Base-by-base conservation (phyloP, 2,113 vertebrate genomes). In the Dinomys branickii region DNA sequence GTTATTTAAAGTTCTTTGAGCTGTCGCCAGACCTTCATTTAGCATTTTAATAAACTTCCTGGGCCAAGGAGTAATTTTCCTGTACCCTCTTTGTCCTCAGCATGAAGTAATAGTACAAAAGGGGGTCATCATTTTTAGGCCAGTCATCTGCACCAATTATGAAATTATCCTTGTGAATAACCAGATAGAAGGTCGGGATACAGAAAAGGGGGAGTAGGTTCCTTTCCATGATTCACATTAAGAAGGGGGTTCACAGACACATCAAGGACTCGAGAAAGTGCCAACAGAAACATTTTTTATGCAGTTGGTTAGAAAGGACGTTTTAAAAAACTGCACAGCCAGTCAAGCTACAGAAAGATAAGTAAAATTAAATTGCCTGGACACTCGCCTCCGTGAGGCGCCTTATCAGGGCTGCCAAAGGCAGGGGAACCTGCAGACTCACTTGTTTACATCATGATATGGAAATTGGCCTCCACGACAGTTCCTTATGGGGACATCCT, bases 21-120 rank as follows among this genome's bases (percentile, higher is more conserved):
- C 97, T 94, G 88, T 96, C 67, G 98, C 98, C 98, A 98, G 97
- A 91, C 92, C 97, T 97, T 98, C 98, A 98, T 97, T 98, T 97
- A 98, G 98, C 97, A 97, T 98, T 97, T 98, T 98, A 98, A 98
- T 98, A 98, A 98, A 98, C 98, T 97, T 98, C 98, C 97, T 97
- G 92, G 96, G 97, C 98, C 98, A 98, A 98, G 96, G 97, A 98
- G 97, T 98, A 98, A 97, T 98, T 98, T 98, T 97, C 97, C 97
- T 98, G 95, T 97, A 96, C 97, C 97, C 94, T 98, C 94, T 98
- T 95, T 97, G 97, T 98, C 97, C 98, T 98, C 96, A 58, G 95
- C 83, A 94, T 98, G 96, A 98, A 98, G 98, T 97, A 98, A 97
- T 95, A 96, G 96, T 95, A 97, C 96, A 98, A 97, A 97, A 98